These are phyloP conservation scores for Odontothrips loti DNA, from an alignment of 2,888 invertebrate genomes.

Conservation along the genomic window DNA sequence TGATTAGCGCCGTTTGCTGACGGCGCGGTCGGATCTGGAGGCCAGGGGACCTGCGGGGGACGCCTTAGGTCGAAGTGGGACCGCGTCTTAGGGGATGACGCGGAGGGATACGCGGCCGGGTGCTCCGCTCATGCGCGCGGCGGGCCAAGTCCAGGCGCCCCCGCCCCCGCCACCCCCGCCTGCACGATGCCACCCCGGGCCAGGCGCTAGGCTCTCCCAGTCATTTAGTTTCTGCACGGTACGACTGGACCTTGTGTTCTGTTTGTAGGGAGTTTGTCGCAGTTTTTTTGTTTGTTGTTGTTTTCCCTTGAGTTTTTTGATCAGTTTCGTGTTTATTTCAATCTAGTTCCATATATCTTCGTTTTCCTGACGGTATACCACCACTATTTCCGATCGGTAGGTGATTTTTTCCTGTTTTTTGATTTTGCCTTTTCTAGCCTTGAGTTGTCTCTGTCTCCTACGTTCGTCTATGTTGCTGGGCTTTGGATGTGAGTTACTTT, in stretches of 20 bases:
- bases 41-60: too few relatives aligned
- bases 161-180: slow-evolving; percentile 37
- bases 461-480: slow-evolving; percentile 10
- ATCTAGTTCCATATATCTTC: slow-evolving; percentile 50
- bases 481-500: not conserved
- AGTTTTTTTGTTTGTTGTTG: slow-evolving; percentile 51
- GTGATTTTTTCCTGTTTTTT: slow-evolving; percentile 32
- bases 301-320: slow-evolving; percentile 53
- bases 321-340: slow-evolving; percentile 51
- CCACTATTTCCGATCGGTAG: slow-evolving; percentile 36
- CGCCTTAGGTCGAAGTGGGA: too few relatives aligned
- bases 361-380: slow-evolving; percentile 34
- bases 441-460: slow-evolving; percentile 17
- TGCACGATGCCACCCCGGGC: slow-evolving; percentile 33
- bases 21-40: not conserved
- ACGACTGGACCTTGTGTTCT: slow-evolving; percentile 60
- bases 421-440: slow-evolving; percentile 17
- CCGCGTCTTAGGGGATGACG: slow-evolving; percentile 37
- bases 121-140: slow-evolving; percentile 31
- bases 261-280: slow-evolving; percentile 52
- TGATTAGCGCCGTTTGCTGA: not conserved
- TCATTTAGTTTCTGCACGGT: slow-evolving; percentile 61
- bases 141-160: slow-evolving; percentile 33
- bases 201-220: slow-evolving; percentile 39
- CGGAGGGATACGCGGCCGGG: slow-evolving; percentile 47